Base-by-base conservation (phyloP, 2,797 vertebrate species). In the Phataginus tricuspis region DNA sequence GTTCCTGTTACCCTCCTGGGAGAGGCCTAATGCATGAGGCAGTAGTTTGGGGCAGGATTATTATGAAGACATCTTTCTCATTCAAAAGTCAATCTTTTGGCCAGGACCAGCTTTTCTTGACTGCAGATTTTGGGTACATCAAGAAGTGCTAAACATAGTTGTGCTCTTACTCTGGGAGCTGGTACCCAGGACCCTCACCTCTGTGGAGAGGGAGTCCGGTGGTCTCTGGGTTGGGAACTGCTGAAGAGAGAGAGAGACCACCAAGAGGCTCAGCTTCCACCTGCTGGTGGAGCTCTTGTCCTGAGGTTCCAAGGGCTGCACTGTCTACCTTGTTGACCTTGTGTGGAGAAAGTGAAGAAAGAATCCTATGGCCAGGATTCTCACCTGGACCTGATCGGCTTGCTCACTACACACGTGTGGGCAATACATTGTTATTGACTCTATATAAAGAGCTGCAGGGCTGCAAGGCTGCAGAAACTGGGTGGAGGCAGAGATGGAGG, bases 1-100 rank as follows among this genome's bases (percentile, higher is more conserved):
- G 82, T 21, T 93, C 77, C 71, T 39, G 16, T 93, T 84, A 29
- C 94, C 29, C 94, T 85, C 78, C 34, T 21, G 90, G 95, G 92
- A 82, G 49, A 68, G 6, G 25, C 13, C 71, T 90, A 93, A 93
- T 85, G 94, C 80, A 18, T 0, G 39, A 74, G 53, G 55, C 45
- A 13, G 84, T 3, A 7, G 79, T 15, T 95, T 83, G n/a, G 23
- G 94, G 87, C 90, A 93, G 90, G 79, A 16, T 71, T 37, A 4
- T 55, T 84, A 42, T 25, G 45, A 86, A 86, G 80, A 80, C 72
- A 27, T 49, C 15, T 1, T 23, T 80, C 57, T 68, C 45, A 15
- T 51, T 90, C 19, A 13, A 16, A 69, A 87, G 84, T 9, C 86
- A n/a, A 14, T 63, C 66, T 83, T 88, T 55, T 11, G 82, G 94